Evolutionary conservation across 1,140 invertebrate species (phyloP).

Genomic region (Hydropsyche tenuis): DNA sequence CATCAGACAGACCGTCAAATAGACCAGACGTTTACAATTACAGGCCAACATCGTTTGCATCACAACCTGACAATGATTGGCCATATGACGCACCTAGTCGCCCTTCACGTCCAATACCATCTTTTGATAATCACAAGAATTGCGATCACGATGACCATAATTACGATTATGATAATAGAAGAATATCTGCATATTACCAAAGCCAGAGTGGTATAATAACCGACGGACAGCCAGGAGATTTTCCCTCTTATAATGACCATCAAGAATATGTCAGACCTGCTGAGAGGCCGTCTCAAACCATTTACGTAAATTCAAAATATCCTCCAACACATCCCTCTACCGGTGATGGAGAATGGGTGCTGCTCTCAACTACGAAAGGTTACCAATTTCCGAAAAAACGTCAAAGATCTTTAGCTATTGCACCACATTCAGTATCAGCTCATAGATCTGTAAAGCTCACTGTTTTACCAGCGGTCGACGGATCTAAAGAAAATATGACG

Average conservation of each 20-base stretch:
- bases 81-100: conserved; percentile 52
- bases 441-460: conserved; percentile 71
- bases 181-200: conserved; percentile 52
- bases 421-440: conserved; percentile 51
- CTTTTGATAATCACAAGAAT: conserved; percentile 56
- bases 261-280: conserved; percentile 50
- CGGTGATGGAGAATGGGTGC: conserved; percentile 77
- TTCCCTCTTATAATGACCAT: conserved; percentile 61
- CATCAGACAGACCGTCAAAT: conserved; percentile 52
- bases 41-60: conserved; percentile 53
- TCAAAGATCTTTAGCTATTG: conserved; percentile 57
- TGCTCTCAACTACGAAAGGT: conserved; percentile 78
- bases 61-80: conserved; percentile 58
- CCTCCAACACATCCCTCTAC: conserved; percentile 65
- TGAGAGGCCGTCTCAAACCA: conserved; percentile 58
- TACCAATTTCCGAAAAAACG: conserved; percentile 65
- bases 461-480: conserved; percentile 70
- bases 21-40: no score
- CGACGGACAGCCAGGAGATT: conserved; percentile 70
- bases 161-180: conserved; percentile 38
- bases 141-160: conserved; percentile 53
- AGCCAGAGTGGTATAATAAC: conserved; percentile 67
- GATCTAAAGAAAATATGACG: conserved; percentile 69
- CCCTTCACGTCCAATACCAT: conserved; percentile 57
- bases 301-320: conserved; percentile 56